Base-by-base conservation (phyloP, 1,140 invertebrate species). In the Danaus melanippus region DNA sequence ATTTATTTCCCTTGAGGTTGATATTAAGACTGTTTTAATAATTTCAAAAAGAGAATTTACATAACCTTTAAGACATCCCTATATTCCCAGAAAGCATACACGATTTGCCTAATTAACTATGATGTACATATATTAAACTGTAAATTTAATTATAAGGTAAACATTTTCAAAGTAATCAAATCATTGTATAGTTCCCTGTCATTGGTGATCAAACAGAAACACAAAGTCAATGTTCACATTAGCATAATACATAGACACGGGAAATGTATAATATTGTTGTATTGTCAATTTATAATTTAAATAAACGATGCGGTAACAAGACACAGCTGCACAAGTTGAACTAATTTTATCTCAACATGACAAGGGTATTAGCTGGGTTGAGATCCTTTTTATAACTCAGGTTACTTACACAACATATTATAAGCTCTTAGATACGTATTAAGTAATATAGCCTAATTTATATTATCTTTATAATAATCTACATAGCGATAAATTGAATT, bases 281-380 rank as follows among this genome's bases (percentile, higher is more conserved):
- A 69, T 70, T 74, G 71, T 75, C 66, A 78, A 69, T 77, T 80
- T 75, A 80, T 79, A 81, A 76, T 84, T 74, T 74, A 66, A 68
- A 73, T 70, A 74, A 84, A 76, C 76, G 76, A 66, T 58, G 57
- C 63, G 70, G 62, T 68, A 70, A 65, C 62, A 58, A 60, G 71
- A 62, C 76, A 67, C 80, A 84, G 80, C 77, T 84, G 80, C 76
- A 80, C 62, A 69, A 71, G 64, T 82, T 74, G 56, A 79, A 80
- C 77, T 82, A 84, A 82, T 84, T 84, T 84, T 73, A 80, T 76
- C 77, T 72, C 68, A 60, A 79, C 80, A 82, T 81, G 80, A 84
- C 80, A 84, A 82, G 80, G 80, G 79, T 84, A 84, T 83, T 81
- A 82, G 80, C 76, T 73, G 78, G 79, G 77, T 79, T 66, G 67